Percentiles rank a stretch among this genome's conserved stretches.
Conservation (phyloP, 2,113 vertebrate genomes). For the Rattus rattus region DNA sequence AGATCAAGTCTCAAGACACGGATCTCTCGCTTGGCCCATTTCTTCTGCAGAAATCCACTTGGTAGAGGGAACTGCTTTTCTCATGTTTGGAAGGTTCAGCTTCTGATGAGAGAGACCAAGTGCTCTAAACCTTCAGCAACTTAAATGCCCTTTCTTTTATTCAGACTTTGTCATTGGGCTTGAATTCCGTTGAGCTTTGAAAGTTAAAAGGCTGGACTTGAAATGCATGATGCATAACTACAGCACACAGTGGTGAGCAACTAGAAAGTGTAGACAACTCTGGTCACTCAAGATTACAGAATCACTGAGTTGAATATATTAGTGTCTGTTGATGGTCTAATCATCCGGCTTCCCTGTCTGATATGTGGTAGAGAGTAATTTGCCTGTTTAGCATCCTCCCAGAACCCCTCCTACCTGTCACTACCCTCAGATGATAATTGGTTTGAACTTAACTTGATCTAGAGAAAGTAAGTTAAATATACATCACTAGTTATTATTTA, state of each 20-base stretch:
- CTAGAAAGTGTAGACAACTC: not conserved
- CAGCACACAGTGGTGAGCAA: not conserved
- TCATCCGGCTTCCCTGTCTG: not conserved
- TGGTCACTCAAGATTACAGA: slow-evolving; percentile 27
- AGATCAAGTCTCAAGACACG: not conserved
- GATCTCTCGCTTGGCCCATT: not conserved
- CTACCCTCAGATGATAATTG: slow-evolving; percentile 7
- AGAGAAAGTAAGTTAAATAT: not conserved
- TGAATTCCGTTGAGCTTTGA: slow-evolving; percentile 38
- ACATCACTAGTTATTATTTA: slow-evolving; percentile 1
- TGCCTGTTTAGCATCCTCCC: not conserved
- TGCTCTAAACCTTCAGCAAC: not conserved
- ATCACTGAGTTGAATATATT: slow-evolving; percentile 47
- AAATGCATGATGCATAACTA: not conserved
- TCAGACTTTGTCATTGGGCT: not conserved
- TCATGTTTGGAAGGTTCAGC: not conserved
- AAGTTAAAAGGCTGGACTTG: slow-evolving; percentile 34
- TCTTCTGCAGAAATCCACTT: not conserved
- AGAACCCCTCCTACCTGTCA: not conserved
- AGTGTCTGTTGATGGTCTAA: slow-evolving; percentile 26
- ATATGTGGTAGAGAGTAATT: not conserved
- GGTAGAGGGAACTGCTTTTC: not conserved
- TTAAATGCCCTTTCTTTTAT: slow-evolving; percentile 28
- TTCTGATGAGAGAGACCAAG: not conserved
- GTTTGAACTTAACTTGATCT: not conserved